Conservation (phyloP, 2,113 vertebrate species). For the Dasyornis broadbenti region DNA sequence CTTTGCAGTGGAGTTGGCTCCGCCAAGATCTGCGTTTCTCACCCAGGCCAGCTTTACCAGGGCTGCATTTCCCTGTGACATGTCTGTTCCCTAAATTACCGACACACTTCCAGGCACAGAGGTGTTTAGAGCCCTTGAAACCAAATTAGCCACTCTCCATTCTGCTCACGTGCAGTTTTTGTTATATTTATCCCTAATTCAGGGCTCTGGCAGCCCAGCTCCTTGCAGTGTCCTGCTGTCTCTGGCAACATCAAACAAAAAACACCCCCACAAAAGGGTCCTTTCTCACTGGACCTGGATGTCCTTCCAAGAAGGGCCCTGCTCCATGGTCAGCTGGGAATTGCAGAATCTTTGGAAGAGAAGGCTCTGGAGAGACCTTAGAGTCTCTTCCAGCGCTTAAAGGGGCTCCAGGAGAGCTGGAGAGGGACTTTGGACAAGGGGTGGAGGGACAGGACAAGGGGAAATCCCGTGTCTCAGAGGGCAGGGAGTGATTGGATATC, state of each 20-base stretch:
- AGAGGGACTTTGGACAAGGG: not conserved
- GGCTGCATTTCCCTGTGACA: not conserved
- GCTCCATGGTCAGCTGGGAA: not conserved
- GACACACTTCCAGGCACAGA: not conserved
- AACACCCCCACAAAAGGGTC: not conserved
- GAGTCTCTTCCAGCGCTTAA: not conserved
- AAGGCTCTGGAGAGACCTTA: fast-evolving
- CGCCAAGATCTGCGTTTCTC: not conserved
- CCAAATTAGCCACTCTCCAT: not conserved
- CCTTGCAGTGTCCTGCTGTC: not conserved
- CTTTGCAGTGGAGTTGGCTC: not conserved
- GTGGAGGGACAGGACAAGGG: not conserved
- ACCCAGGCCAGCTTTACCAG: not conserved
- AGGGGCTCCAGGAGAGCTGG: not conserved
- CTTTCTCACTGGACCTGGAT: not conserved
- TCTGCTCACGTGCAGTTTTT: not conserved
- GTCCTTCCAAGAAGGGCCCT: not conserved
- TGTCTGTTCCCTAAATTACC: not conserved
- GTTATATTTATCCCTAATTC: not conserved
- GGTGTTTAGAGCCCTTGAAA: not conserved
- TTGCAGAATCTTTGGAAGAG: not conserved
- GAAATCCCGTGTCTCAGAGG: not conserved
- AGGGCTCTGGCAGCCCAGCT: not conserved
- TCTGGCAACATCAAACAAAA: not conserved
- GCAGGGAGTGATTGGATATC: not conserved